Conservation (phyloP, 2,797 vertebrate species). For the Chloroceryle inda region DNA sequence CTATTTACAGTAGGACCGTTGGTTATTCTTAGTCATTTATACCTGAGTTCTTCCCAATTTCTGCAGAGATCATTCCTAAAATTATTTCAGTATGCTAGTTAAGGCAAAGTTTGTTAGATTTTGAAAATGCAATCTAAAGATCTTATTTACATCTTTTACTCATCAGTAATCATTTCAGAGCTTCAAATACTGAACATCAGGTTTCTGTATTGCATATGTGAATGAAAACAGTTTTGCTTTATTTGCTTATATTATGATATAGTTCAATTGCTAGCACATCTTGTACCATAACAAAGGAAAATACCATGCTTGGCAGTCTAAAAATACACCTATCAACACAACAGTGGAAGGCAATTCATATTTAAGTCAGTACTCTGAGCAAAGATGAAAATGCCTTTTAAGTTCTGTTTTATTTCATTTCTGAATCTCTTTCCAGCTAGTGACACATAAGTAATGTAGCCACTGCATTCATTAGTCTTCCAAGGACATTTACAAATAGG, state of each 20-base stretch:
- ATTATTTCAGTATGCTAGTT: background rate
- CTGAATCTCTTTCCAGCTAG: background rate
- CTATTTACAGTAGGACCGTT: background rate
- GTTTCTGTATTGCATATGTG: background rate
- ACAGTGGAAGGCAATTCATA: background rate
- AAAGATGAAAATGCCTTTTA: background rate
- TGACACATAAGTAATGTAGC: background rate
- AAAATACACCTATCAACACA: constrained; percentile 28
- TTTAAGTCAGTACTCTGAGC: background rate
- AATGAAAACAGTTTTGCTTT: background rate
- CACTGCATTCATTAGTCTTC: background rate
- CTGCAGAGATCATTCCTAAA: background rate
- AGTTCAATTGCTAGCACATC: background rate
- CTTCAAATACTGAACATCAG: background rate
- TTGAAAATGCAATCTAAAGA: background rate
- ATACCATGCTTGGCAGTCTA: background rate
- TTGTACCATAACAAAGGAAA: constrained; percentile 44
- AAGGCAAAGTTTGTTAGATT: background rate
- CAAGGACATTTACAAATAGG: background rate
- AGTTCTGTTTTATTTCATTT: constrained; percentile 15
- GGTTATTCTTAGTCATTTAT: background rate
- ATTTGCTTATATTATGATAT: background rate
- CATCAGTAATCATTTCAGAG: background rate
- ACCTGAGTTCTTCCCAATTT: background rate
- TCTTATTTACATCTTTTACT: background rate